A percentile compares a stretch with the other conserved stretches of the same genome.
Conservation (phyloP, 2,888 invertebrate genomes). For the Gandaritis pyraliata region DNA sequence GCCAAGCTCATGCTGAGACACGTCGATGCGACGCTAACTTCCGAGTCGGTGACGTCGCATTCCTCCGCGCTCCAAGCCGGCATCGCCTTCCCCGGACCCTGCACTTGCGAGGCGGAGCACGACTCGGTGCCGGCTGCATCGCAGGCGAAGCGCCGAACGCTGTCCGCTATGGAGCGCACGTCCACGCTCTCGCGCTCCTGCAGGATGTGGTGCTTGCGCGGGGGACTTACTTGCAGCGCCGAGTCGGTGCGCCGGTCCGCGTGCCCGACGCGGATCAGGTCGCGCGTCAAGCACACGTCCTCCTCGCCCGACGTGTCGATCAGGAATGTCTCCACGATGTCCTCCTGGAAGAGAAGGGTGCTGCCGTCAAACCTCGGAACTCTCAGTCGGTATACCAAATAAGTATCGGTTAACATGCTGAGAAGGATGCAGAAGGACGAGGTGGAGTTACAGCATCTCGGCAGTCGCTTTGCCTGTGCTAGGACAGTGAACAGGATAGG, state of each 20-base stretch:
- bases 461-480: too few relatives aligned
- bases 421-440: too few relatives aligned
- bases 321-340: conserved; percentile 71
- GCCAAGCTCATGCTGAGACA: neutral
- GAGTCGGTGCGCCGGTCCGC: conserved; percentile 67
- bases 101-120: conserved; percentile 61
- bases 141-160: conserved; percentile 17
- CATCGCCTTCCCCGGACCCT: conserved; percentile 51
- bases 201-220: too few relatives aligned
- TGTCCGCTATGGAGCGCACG: conserved; percentile 18
- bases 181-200: conserved; percentile 6
- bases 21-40: neutral
- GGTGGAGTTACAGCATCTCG: too few relatives aligned
- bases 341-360: conserved; percentile 48
- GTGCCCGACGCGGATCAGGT: conserved; percentile 75
- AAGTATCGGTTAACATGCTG: too few relatives aligned
- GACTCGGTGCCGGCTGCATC: conserved; percentile 48
- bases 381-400: too few relatives aligned
- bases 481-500: too few relatives aligned
- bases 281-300: conserved; percentile 78
- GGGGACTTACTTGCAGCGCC: conserved; percentile 60
- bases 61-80: conserved; percentile 50
- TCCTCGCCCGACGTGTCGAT: conserved; percentile 76
- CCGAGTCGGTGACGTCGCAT: neutral
- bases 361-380: too few relatives aligned